Percentiles rank a stretch among this genome's conserved stretches.
Conservation (phyloP, 37 sponge, comb jelly and placozoan species). For the Oscarella lobularis region DNA sequence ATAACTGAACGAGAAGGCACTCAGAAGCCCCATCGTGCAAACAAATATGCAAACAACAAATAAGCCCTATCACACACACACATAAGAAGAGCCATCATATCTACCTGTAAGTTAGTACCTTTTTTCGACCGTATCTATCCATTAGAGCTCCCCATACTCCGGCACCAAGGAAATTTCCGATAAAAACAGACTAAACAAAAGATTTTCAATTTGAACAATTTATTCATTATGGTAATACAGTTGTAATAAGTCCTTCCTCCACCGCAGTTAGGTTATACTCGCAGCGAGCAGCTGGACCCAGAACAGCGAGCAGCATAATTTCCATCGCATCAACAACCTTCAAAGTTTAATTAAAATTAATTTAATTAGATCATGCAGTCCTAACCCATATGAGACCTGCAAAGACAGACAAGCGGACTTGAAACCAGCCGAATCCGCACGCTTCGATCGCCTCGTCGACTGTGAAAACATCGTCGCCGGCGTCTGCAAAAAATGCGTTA, state of each 20-base stretch:
- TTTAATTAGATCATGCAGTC: background rate
- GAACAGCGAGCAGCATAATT: background rate
- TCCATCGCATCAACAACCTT: background rate
- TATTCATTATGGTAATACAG: background rate
- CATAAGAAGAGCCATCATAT: background rate
- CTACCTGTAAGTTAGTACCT: background rate
- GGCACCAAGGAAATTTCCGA: background rate
- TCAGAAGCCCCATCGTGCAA: background rate
- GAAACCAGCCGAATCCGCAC: background rate
- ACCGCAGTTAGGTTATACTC: background rate
- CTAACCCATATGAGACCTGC: background rate
- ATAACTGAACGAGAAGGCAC: slow-evolving; percentile 30
- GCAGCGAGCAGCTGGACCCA: background rate
- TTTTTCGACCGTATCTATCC: background rate
- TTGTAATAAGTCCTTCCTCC: background rate
- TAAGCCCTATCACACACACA: background rate
- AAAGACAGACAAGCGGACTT: background rate
- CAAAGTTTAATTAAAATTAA: background rate
- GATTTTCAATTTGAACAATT: background rate
- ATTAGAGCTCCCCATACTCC: background rate
- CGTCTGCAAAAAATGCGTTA: too few species aligned
- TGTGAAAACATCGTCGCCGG: background rate
- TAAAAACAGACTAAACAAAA: background rate
- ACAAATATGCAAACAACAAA: background rate
- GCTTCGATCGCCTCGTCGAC: background rate